A percentile compares a stretch with the other conserved stretches of the same genome.
Conservation (phyloP, 1,140 invertebrate species). For the Papilio aristodemus region DNA sequence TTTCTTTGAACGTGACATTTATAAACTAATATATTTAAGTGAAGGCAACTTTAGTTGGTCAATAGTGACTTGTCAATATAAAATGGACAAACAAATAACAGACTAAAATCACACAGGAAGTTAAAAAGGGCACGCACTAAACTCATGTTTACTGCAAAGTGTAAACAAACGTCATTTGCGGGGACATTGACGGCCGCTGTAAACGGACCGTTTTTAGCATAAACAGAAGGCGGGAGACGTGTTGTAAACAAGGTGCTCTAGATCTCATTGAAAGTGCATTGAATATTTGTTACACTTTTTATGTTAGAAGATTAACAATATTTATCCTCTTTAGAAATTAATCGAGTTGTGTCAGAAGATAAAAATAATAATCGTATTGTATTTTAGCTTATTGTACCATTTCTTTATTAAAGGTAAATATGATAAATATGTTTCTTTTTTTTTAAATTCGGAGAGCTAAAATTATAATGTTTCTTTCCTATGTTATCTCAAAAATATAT, state of each 20-base stretch:
- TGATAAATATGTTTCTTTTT: no score
- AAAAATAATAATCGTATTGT: no score
- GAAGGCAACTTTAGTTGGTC: no score
- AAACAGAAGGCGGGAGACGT: constrained; percentile 15
- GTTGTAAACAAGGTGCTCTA: constrained; percentile 6
- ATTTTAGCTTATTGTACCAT: no score
- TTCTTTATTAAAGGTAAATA: no score
- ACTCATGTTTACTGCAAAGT: constrained; percentile 9
- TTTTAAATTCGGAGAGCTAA: no score
- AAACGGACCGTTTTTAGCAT: constrained; percentile 9
- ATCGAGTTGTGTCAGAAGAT: background rate
- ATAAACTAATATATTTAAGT: no score
- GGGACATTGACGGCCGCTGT: constrained; percentile 13
- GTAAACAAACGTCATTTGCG: constrained; percentile 15
- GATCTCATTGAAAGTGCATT: background rate
- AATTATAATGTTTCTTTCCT: no score
- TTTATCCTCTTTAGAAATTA: background rate
- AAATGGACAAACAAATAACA: background rate
- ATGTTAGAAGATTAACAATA: background rate
- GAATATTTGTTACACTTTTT: background rate
- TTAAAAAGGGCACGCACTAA: constrained; percentile 21
- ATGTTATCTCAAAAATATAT: no score
- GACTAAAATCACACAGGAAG: constrained; percentile 5
- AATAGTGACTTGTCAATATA: background rate
- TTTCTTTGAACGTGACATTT: no score